These are phyloP conservation scores for Cossypha caffra DNA, from an alignment of 2,797 vertebrate species.

Conservation along the genomic window DNA sequence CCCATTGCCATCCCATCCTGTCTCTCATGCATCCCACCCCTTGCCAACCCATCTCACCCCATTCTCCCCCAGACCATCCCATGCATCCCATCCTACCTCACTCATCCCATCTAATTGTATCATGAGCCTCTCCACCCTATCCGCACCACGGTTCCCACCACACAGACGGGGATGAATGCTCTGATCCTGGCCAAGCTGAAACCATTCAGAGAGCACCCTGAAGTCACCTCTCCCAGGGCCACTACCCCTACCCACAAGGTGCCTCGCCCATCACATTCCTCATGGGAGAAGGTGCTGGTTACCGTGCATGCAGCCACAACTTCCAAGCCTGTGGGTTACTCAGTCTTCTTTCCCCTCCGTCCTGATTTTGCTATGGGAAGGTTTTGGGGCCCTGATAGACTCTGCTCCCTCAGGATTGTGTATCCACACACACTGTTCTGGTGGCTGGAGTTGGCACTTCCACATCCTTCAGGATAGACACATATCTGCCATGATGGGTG, in stretches of 20 bases:
- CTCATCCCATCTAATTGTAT: background rate
- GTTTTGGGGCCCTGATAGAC: background rate
- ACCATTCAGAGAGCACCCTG: too few relatives aligned
- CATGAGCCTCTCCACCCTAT: rapidly evolving
- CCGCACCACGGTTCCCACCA: background rate
- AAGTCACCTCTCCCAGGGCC: background rate
- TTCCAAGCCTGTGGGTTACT: background rate
- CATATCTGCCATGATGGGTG: rapidly evolving
- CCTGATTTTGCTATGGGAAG: background rate
- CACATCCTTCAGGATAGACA: background rate
- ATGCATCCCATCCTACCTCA: background rate
- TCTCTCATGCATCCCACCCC: background rate
- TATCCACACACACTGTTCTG: background rate
- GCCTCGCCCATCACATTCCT: background rate
- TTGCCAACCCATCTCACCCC: too few relatives aligned
- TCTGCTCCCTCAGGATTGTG: rapidly evolving
- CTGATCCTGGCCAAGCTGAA: background rate
- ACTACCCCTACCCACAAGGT: rapidly evolving
- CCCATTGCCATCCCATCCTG: rapidly evolving
- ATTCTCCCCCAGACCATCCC: background rate
- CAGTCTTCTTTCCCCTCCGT: background rate
- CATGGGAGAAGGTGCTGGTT: rapidly evolving
- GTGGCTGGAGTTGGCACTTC: background rate
- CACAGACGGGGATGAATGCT: rapidly evolving
- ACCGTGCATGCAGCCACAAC: rapidly evolving